Conservation (phyloP, 2,888 invertebrate genomes). For the Schizotus pectinicornis region DNA sequence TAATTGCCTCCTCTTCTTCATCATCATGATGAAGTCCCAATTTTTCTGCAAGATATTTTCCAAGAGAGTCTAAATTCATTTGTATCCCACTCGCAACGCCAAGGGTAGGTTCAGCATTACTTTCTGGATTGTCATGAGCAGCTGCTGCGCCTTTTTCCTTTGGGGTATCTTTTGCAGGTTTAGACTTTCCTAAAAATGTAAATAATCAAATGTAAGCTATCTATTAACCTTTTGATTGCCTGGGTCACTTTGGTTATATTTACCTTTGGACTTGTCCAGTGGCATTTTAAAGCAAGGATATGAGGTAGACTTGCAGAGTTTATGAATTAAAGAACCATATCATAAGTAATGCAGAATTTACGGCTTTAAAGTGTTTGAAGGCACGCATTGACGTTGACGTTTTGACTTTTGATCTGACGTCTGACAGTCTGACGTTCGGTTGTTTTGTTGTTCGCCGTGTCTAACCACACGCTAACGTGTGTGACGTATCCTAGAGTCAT, state of each 20-base stretch:
- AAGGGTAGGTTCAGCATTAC: neutral
- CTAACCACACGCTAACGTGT: too few relatives aligned
- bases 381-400: too few relatives aligned
- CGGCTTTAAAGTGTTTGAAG: too few relatives aligned
- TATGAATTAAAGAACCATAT: too few relatives aligned
- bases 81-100: neutral
- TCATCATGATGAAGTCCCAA: constrained; percentile 62
- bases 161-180: neutral
- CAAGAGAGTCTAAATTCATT: constrained; percentile 68
- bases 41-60: constrained; percentile 70
- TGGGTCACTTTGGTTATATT: neutral
- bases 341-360: too few relatives aligned
- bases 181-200: neutral
- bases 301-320: too few relatives aligned
- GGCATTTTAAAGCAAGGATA: constrained; percentile 1
- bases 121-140: neutral
- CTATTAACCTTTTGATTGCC: neutral
- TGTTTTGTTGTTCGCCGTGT: too few relatives aligned
- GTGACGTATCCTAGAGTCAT: too few relatives aligned
- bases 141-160: neutral
- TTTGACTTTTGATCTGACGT: too few relatives aligned
- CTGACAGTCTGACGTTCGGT: too few relatives aligned
- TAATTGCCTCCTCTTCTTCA: constrained; percentile 46
- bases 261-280: neutral
- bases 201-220: neutral